Evolutionary conservation across 2,888 invertebrate genomes (phyloP).

Genomic region (Amphipyra tragopoginis): DNA sequence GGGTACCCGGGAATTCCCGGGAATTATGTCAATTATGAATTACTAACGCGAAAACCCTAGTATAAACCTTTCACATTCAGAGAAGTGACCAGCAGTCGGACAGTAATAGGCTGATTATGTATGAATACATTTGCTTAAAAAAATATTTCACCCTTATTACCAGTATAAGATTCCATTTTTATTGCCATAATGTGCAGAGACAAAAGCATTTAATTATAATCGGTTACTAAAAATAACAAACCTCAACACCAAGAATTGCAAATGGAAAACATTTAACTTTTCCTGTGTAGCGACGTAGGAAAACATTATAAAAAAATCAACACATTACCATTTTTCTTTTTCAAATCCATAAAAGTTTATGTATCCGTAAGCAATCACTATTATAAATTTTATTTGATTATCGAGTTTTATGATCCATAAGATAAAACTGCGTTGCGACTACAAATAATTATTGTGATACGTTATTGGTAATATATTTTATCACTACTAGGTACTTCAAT

Average conservation of each 20-base stretch:
- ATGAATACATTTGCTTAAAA: too few species aligned
- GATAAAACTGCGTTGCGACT: constrained; percentile 20
- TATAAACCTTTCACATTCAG: too few species aligned
- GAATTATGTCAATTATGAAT: too few species aligned
- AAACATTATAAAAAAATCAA: constrained; percentile 1
- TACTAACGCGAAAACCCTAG: too few species aligned
- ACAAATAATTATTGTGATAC: constrained; percentile 9
- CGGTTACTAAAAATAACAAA: constrained; percentile 14
- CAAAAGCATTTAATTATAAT: neutral
- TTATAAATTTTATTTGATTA: constrained; percentile 38
- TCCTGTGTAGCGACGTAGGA: constrained; percentile 2
- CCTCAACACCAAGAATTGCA: constrained; percentile 7
- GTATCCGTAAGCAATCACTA: constrained; percentile 24
- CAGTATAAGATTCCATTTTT: too few species aligned
- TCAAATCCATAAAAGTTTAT: constrained; percentile 47
- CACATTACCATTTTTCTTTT: constrained; percentile 48
- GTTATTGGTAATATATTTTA: constrained; percentile 34
- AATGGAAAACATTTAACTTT: constrained; percentile 8
- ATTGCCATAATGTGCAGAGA: too few species aligned
- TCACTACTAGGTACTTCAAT: constrained; percentile 27
- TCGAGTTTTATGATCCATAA: constrained; percentile 18
- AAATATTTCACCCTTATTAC: too few species aligned
- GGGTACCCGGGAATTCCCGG: too few species aligned
- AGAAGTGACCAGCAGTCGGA: too few species aligned
- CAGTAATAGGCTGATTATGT: too few species aligned